These are phyloP conservation scores for Anhinga anhinga DNA, from an alignment of 2,113 vertebrate species.

Conservation along the genomic window DNA sequence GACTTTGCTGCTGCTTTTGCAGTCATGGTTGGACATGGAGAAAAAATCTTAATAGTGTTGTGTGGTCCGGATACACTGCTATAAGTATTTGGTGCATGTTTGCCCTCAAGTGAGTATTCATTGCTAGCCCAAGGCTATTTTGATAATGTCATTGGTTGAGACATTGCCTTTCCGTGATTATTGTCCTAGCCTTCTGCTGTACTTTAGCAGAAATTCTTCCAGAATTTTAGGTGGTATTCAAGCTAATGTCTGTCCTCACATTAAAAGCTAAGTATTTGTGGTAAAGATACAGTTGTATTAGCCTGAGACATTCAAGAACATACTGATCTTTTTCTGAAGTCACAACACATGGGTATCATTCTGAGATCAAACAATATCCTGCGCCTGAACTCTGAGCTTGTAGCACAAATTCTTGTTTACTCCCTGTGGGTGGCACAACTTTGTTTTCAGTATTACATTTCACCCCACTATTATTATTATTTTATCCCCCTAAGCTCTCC, in stretches of 20 bases:
- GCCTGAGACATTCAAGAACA: neutral
- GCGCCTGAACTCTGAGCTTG: neutral
- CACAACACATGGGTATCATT: rapidly evolving
- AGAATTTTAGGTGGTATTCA: neutral
- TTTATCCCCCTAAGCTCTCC: neutral
- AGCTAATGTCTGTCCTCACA: neutral
- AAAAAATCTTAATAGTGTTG: neutral
- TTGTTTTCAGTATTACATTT: neutral
- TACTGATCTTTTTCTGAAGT: neutral
- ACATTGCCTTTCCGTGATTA: neutral
- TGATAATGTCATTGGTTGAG: neutral
- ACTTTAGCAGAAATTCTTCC: neutral
- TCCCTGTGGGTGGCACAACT: neutral
- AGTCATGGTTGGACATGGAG: neutral
- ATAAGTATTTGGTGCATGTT: rapidly evolving
- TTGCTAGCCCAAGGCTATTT: neutral
- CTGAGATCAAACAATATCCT: neutral
- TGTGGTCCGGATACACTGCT: neutral
- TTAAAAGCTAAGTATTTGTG: neutral
- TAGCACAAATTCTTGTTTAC: neutral
- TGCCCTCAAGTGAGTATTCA: neutral
- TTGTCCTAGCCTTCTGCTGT: neutral
- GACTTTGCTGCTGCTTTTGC: neutral
- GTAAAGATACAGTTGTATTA: neutral
- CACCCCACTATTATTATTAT: neutral